phyloP scores from a whole-genome alignment of 2,888 invertebrate genomes.

The Penaeus monodon region DNA sequence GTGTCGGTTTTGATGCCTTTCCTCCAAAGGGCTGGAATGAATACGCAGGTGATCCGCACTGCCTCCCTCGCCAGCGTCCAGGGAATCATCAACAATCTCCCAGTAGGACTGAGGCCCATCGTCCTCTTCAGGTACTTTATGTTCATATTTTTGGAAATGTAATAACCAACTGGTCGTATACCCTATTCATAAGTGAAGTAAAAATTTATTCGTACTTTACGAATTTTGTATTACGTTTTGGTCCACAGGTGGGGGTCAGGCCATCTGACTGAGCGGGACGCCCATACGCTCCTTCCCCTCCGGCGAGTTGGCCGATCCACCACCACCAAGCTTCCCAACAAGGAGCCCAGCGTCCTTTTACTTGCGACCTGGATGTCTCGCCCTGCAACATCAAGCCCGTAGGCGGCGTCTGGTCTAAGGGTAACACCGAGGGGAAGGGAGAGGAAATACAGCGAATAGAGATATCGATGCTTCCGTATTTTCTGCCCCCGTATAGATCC shows the following conservation, averaged over 20 bases:
- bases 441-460: no score
- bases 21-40: constrained; percentile 38
- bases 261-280: constrained; percentile 45
- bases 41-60: constrained; percentile 50
- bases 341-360: constrained; percentile 27
- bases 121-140: constrained; percentile 43
- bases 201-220: no score
- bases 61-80: constrained; percentile 31
- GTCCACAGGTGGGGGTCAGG: constrained; percentile 24
- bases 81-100: constrained; percentile 40
- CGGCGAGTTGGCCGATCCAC: constrained; percentile 32
- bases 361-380: constrained; percentile 41
- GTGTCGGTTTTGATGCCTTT: constrained; percentile 32
- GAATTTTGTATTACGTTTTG: no score
- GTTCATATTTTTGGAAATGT: no score
- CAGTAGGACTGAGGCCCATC: constrained; percentile 28
- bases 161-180: no score
- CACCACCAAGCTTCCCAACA: constrained; percentile 13
- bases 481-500: background rate
- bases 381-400: constrained; percentile 42
- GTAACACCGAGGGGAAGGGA: constrained; percentile 25
- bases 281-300: constrained; percentile 31
- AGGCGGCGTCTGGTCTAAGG: constrained; percentile 39
- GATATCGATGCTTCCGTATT: no score
- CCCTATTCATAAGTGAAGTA: no score